Evolutionary conservation across 2,797 vertebrate genomes (phyloP).

Genomic region (Xerus rutilus): DNA sequence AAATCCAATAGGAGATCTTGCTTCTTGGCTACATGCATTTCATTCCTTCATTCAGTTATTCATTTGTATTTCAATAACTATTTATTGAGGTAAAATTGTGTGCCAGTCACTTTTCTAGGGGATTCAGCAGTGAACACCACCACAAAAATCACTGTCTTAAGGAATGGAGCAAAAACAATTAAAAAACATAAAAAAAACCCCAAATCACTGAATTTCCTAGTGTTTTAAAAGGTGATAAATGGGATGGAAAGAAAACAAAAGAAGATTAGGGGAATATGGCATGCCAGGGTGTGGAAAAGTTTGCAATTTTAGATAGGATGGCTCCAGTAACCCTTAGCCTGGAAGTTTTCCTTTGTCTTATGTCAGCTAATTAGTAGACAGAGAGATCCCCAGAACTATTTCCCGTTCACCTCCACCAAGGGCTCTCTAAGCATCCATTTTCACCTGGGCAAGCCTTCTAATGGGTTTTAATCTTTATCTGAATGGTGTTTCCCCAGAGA

Average conservation of each 20-base stretch:
- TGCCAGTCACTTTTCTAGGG: neutral
- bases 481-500: conserved; percentile 36
- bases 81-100: neutral
- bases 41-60: neutral
- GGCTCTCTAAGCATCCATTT: neutral
- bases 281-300: neutral
- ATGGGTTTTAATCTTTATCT: conserved; percentile 66
- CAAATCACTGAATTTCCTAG: neutral
- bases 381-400: neutral
- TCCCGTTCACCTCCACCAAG: neutral
- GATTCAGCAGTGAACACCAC: neutral
- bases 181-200: neutral
- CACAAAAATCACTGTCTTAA: neutral
- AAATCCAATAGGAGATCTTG: neutral
- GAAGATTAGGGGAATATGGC: neutral
- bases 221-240: neutral
- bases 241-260: neutral
- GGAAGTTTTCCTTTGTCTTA: neutral
- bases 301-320: neutral
- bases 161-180: neutral
- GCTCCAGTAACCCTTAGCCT: neutral
- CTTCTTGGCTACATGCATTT: neutral
- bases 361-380: neutral
- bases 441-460: neutral
- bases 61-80: neutral